These are phyloP conservation scores for Lanius ludovicianus DNA, from an alignment of 2,113 vertebrate species.

Conservation along the genomic window DNA sequence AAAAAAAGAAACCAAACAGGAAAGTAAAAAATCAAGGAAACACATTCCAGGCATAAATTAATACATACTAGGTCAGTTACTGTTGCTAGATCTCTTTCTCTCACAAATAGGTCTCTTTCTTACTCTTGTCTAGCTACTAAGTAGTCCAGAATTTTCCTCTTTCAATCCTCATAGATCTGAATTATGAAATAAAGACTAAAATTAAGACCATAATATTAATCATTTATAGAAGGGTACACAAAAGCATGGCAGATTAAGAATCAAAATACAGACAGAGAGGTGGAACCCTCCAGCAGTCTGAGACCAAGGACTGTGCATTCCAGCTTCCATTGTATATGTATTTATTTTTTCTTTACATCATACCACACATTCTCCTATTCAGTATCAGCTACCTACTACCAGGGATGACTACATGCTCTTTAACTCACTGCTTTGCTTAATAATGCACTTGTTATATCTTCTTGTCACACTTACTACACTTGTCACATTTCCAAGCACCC, in stretches of 20 bases:
- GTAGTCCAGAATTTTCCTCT: neutral
- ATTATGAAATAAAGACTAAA: neutral
- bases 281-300: neutral
- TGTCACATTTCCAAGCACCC: neutral
- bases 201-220: neutral
- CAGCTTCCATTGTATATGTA: neutral
- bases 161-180: neutral
- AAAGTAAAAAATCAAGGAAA: neutral
- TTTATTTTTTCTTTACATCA: neutral
- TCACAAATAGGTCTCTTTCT: neutral
- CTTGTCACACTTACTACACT: neutral
- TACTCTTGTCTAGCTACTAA: neutral
- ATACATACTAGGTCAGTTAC: neutral
- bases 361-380: neutral
- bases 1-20: rapidly evolving
- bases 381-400: neutral
- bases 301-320: neutral
- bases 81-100: neutral
- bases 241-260: neutral
- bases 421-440: neutral
- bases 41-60: neutral
- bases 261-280: neutral
- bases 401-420: neutral
- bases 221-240: neutral
- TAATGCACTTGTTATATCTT: neutral